These are phyloP conservation scores for Salvelinus alpinus DNA, from an alignment of 2,113 vertebrate genomes.

Conservation along the genomic window DNA sequence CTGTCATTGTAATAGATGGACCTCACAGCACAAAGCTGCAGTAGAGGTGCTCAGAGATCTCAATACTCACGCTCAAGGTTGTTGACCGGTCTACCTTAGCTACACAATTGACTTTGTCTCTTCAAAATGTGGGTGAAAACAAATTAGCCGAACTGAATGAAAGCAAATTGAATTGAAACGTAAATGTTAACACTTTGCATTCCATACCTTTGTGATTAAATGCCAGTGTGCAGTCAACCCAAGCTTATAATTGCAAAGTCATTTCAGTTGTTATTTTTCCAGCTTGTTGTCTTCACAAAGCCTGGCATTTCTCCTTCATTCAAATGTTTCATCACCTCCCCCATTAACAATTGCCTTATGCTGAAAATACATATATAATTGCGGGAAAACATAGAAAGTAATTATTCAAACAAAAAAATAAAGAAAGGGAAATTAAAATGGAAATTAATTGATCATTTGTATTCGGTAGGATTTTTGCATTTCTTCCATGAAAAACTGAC, in stretches of 20 bases:
- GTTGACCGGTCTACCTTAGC: no score
- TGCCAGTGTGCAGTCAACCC: constrained; percentile 42
- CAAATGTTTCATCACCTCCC: constrained; percentile 40
- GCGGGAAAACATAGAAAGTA: constrained; percentile 42
- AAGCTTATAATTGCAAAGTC: constrained; percentile 53
- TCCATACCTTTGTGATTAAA: constrained; percentile 28
- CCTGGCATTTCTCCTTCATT: constrained; percentile 45
- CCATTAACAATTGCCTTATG: constrained; percentile 42
- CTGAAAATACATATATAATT: constrained; percentile 39
- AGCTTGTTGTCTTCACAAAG: constrained; percentile 51
- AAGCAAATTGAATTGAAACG: constrained; percentile 5
- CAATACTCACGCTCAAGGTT: no score
- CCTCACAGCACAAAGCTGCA: not conserved
- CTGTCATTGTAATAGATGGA: constrained; percentile 6
- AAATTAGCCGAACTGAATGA: constrained; percentile 14
- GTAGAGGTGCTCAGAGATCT: not conserved
- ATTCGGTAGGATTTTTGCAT: not conserved
- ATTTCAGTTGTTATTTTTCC: constrained; percentile 61
- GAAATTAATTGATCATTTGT: not conserved
- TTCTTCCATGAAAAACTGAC: constrained; percentile 20
- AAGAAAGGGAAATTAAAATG: not conserved
- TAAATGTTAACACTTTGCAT: constrained; percentile 40
- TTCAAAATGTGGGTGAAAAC: constrained; percentile 10
- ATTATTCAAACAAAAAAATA: constrained; percentile 37
- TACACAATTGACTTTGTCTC: not conserved